Percentiles rank a stretch among this genome's conserved stretches.
These are phyloP conservation scores for Chromoteleia sp. DNA, from an alignment of 2,888 invertebrate genomes.

Conservation along the genomic window DNA sequence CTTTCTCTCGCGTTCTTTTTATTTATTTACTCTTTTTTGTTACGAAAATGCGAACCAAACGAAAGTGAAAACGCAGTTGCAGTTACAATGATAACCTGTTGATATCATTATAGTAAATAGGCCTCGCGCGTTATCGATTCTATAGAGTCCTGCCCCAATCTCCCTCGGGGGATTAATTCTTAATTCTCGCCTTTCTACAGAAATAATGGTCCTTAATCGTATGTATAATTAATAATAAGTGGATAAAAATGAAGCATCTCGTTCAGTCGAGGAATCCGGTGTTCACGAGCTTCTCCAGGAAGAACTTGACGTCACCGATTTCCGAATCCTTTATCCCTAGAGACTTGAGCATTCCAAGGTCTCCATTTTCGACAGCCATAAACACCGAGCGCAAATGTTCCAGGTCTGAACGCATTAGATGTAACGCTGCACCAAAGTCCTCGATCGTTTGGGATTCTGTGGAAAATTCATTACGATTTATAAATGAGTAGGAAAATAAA, in stretches of 20 bases:
- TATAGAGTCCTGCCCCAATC: slow-evolving; percentile 59
- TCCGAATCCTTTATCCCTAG: slow-evolving; percentile 98
- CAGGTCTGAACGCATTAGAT: slow-evolving; percentile 94
- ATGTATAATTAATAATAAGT: slow-evolving; percentile 60
- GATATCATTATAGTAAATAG: slow-evolving; percentile 67
- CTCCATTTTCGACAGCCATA: slow-evolving; percentile 98
- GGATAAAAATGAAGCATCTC: slow-evolving; percentile 55
- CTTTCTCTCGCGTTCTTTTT: not conserved
- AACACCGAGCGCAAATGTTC: slow-evolving; percentile 97
- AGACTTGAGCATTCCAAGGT: slow-evolving; percentile 96
- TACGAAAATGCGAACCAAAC: slow-evolving; percentile 39
- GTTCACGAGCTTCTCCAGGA: slow-evolving; percentile 97
- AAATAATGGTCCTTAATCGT: slow-evolving; percentile 65
- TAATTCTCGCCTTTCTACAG: slow-evolving; percentile 49
- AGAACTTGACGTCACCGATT: slow-evolving; percentile 97
- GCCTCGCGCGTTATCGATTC: slow-evolving; percentile 66
- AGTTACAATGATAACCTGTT: slow-evolving; percentile 37
- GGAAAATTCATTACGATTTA: slow-evolving; percentile 22
- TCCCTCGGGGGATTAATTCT: slow-evolving; percentile 60
- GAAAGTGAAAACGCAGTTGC: slow-evolving; percentile 24
- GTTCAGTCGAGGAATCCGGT: slow-evolving; percentile 97
- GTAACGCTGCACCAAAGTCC: slow-evolving; percentile 95
- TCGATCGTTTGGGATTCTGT: slow-evolving; percentile 97
- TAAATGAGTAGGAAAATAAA: no score
- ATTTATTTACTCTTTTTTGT: no score